Evolutionary conservation across 2,888 invertebrate species (phyloP).

Genomic region (Lutraria lutraria): DNA sequence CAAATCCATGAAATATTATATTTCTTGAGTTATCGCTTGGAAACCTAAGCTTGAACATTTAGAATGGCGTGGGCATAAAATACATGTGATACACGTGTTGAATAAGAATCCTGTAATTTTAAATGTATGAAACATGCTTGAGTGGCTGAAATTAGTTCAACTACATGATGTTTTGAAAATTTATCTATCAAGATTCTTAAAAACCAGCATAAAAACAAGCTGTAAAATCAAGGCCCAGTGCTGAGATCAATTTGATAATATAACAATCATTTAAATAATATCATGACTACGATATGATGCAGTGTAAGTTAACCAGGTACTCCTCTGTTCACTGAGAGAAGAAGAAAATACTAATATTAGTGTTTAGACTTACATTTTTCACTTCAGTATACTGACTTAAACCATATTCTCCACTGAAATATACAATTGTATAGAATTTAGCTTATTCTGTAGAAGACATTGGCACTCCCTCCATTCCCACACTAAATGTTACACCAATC

Average conservation of each 20-base stretch:
- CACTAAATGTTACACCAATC: no score
- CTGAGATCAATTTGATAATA: no score
- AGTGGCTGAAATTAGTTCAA: background rate
- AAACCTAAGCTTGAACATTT: no score
- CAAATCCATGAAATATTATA: no score
- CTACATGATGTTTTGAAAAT: no score
- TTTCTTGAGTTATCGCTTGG: no score
- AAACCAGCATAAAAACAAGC: no score
- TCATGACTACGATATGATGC: background rate
- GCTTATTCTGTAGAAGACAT: background rate
- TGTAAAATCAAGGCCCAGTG: no score
- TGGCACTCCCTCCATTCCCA: background rate
- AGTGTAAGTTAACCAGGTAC: background rate
- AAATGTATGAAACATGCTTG: no score
- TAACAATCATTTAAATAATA: no score
- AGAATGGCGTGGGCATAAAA: no score
- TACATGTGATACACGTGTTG: background rate
- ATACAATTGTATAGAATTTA: background rate
- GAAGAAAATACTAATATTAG: background rate
- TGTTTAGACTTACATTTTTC: slow-evolving; percentile 80
- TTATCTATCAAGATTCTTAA: no score
- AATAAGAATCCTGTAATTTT: background rate
- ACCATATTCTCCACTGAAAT: slow-evolving; percentile 88
- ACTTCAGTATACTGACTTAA: slow-evolving; percentile 83
- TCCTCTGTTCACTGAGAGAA: background rate